Evolutionary conservation across 2,888 invertebrate genomes (phyloP).

Genomic region (Oeneis ivallda): DNA sequence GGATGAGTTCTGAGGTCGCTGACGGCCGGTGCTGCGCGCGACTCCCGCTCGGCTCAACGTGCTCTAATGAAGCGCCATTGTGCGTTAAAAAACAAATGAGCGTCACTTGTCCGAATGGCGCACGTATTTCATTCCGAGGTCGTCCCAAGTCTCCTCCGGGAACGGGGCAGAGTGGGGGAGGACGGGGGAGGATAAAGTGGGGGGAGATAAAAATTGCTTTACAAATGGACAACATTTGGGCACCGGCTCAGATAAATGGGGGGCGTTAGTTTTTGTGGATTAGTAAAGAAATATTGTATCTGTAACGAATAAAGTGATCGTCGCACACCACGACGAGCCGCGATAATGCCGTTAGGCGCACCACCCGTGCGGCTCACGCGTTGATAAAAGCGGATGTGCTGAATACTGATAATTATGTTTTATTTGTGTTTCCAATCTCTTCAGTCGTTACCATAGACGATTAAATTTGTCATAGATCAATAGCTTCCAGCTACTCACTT

Average conservation of each 20-base stretch:
- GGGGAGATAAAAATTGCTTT: conserved; percentile 33
- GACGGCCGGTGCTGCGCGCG: too few species aligned
- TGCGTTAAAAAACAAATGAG: conserved; percentile 17
- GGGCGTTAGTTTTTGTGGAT: conserved; percentile 36
- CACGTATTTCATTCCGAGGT: conserved; percentile 38
- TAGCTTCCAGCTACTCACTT: too few species aligned
- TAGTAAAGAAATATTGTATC: conserved; percentile 35
- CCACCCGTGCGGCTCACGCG: background rate
- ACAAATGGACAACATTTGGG: conserved; percentile 39
- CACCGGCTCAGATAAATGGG: conserved; percentile 31
- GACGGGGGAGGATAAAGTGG: background rate
- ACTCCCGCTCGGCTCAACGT: background rate
- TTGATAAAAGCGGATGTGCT: background rate
- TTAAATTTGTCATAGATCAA: too few species aligned
- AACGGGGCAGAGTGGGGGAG: background rate
- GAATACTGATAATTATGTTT: too few species aligned
- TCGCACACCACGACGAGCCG: background rate
- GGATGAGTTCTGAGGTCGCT: too few species aligned
- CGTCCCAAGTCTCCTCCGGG: conserved; percentile 30
- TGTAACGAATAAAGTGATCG: conserved; percentile 25
- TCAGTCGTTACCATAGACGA: too few species aligned
- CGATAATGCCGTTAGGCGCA: background rate
- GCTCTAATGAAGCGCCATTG: conserved; percentile 11
- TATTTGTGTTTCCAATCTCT: too few species aligned
- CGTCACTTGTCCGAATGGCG: conserved; percentile 8